Percentiles rank a stretch among this genome's conserved stretches.
Conservation (phyloP, 1,140 invertebrate genomes). For the Eupristina koningsbergeri region DNA sequence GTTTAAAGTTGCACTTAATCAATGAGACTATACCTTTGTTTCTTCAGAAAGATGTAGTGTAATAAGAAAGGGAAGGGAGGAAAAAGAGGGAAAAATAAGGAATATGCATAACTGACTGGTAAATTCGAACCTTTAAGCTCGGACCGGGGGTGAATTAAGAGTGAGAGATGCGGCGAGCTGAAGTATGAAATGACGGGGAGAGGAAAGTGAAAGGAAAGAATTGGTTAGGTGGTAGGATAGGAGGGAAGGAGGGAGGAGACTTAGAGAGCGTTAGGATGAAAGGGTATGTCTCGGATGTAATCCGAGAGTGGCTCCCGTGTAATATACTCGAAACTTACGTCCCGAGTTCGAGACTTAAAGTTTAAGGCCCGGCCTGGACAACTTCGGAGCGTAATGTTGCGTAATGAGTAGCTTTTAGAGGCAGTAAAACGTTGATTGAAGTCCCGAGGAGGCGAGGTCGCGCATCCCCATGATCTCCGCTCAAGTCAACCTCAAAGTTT, state of each 20-base stretch:
- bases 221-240: neutral
- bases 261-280: no score
- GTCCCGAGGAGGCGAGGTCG: slow-evolving; percentile 48
- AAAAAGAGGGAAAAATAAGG: neutral
- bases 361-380: neutral
- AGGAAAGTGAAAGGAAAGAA: no score
- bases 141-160: no score
- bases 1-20: neutral
- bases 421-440: slow-evolving; percentile 66
- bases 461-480: neutral
- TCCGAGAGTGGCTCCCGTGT: slow-evolving; percentile 6
- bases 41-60: neutral
- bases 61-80: neutral
- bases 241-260: neutral
- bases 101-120: neutral
- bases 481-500: no score
- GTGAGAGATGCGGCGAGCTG: no score
- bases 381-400: neutral
- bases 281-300: slow-evolving; percentile 1
- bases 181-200: no score
- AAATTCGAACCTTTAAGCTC: neutral
- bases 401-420: slow-evolving; percentile 63
- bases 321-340: slow-evolving; percentile 15
- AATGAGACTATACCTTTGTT: neutral
- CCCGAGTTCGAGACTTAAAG: slow-evolving; percentile 3